phyloP scores from a whole-genome alignment of 2,113 vertebrate genomes.

The Poeciliopsis turrubarensis region DNA sequence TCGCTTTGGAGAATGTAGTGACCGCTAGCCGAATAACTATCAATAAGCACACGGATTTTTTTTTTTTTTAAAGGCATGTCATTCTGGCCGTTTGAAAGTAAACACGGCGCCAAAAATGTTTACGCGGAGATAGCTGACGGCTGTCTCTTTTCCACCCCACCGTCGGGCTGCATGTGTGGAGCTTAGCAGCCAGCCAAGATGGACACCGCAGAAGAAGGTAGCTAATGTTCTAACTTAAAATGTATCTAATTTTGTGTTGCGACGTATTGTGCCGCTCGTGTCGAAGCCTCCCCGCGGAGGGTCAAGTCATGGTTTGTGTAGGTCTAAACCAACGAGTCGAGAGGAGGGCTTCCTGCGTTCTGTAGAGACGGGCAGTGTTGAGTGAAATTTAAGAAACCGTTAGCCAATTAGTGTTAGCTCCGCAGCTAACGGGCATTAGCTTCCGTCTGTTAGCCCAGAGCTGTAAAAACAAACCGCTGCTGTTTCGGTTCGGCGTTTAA shows the following conservation, averaged over 20 bases:
- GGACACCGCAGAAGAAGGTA: conserved; percentile 91
- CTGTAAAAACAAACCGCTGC: conserved; percentile 4
- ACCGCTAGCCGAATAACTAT: conserved; percentile 7
- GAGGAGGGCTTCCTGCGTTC: accelerated
- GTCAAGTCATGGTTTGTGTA: accelerated
- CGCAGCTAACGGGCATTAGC: conserved; percentile 41
- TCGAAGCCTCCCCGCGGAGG: neutral
- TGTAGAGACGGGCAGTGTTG: neutral
- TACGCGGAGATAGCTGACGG: conserved; percentile 16
- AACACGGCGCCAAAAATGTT: conserved; percentile 27
- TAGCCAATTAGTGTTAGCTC: conserved; percentile 47
- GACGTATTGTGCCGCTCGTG: neutral
- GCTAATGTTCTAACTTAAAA: conserved; percentile 30
- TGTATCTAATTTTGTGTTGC: neutral
- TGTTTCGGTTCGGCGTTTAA: neutral
- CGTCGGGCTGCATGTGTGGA: conserved; percentile 13
- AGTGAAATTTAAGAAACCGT: conserved; percentile 15
- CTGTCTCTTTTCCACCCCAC: neutral
- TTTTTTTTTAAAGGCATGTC: neutral
- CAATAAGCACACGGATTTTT: neutral
- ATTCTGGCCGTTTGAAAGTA: neutral
- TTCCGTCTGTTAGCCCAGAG: conserved; percentile 14
- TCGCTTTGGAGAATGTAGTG: conserved; percentile 1
- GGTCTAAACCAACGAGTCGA: accelerated
- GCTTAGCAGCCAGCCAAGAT: conserved; percentile 77